Evolutionary conservation across 2,888 invertebrate species (phyloP).

Genomic region (Camptogramma bilineatum): DNA sequence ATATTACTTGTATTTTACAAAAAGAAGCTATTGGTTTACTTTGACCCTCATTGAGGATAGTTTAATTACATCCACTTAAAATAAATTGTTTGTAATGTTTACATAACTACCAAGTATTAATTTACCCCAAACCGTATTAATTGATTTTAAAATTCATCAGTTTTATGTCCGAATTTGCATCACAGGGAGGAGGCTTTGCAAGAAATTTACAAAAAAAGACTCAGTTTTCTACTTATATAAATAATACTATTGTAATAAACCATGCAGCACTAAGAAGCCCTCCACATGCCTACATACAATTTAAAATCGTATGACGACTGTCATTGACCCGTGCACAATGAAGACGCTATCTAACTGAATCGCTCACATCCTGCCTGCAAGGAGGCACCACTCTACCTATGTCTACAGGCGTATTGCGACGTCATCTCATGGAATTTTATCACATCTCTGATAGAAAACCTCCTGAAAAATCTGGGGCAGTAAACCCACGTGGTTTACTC

Average conservation of each 20-base stretch:
- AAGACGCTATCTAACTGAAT: conserved; percentile 64
- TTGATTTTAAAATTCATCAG: neutral
- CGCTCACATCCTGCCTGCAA: conserved; percentile 68
- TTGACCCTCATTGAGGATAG: neutral
- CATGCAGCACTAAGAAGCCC: too few relatives aligned
- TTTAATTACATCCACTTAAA: neutral
- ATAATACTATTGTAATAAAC: too few relatives aligned
- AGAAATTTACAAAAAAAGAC: too few relatives aligned
- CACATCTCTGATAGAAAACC: conserved; percentile 35
- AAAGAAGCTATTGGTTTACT: neutral
- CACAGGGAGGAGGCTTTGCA: too few relatives aligned
- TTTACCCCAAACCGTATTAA: neutral
- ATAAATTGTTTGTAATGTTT: neutral
- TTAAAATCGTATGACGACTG: conserved; percentile 56
- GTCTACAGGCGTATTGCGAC: conserved; percentile 44
- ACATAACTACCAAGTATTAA: neutral
- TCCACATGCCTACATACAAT: conserved; percentile 27
- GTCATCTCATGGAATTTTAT: conserved; percentile 45
- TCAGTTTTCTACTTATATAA: too few relatives aligned
- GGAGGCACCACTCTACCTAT: conserved; percentile 56
- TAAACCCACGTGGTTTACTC: conserved; percentile 65
- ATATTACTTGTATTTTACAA: neutral
- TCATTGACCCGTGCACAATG: conserved; percentile 69
- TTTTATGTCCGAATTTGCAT: neutral
- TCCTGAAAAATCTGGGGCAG: conserved; percentile 58